Conservation (phyloP, 2,113 vertebrate species). For the Dipodomys merriami region DNA sequence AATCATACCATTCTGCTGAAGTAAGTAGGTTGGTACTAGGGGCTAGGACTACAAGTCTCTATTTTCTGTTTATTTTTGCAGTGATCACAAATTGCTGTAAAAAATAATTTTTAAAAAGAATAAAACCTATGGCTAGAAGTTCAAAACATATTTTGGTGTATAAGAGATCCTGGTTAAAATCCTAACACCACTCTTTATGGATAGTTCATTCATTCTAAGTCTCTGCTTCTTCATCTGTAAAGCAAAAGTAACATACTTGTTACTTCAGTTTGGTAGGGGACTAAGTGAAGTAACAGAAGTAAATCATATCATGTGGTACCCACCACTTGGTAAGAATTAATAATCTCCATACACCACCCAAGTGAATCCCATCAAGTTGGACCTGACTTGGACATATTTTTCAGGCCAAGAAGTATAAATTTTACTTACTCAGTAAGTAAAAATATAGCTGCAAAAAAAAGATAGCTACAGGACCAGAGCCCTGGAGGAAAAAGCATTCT, state of each 20-base stretch:
- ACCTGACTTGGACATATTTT: background rate
- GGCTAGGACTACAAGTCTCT: background rate
- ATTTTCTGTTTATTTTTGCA: background rate
- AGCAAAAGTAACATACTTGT: background rate
- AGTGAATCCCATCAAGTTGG: background rate
- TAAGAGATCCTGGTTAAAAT: background rate
- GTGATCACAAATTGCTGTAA: background rate
- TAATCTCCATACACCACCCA: background rate
- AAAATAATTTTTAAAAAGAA: background rate
- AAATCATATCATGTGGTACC: background rate
- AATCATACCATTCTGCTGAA: background rate
- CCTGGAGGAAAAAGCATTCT: background rate
- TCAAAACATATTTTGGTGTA: background rate
- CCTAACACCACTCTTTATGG: background rate
- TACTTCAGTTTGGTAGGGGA: background rate
- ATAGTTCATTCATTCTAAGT: background rate
- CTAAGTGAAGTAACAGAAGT: background rate
- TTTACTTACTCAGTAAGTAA: background rate
- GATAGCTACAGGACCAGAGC: background rate
- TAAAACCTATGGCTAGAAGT: background rate
- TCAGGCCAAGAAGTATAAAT: background rate
- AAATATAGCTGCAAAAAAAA: background rate
- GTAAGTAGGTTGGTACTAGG: background rate
- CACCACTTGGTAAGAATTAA: background rate
- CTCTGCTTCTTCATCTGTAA: background rate